Evolutionary conservation across 2,797 vertebrate species (phyloP).

Genomic region (Dryobates pubescens): DNA sequence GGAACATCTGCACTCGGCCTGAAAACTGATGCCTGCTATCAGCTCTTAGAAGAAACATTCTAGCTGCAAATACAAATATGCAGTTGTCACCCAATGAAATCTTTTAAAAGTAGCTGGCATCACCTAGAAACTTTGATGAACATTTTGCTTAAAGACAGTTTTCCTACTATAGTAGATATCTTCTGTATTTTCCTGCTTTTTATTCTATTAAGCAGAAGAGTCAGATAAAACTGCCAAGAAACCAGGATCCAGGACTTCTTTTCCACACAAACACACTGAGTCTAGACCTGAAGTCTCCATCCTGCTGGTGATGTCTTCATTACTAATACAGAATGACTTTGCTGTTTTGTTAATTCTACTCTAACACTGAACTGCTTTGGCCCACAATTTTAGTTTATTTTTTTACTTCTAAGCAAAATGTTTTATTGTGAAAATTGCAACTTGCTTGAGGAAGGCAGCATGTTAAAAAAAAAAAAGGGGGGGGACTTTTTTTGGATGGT

Average conservation of each 20-base stretch:
- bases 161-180: not conserved
- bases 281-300: not conserved
- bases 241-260: not conserved
- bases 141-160: not conserved
- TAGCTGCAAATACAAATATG: not conserved
- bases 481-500: not conserved
- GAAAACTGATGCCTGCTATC: not conserved
- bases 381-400: not conserved
- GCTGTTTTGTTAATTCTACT: not conserved
- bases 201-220: not conserved
- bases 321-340: not conserved
- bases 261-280: accelerated
- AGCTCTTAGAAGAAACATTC: not conserved
- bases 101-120: not conserved
- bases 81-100: accelerated
- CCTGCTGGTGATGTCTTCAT: not conserved
- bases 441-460: not conserved
- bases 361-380: not conserved
- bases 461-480: not conserved
- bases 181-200: not conserved
- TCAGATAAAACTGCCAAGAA: not conserved
- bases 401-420: not conserved
- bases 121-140: not conserved
- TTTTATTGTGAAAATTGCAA: not conserved
- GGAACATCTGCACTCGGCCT: constrained; percentile 13